A percentile compares a stretch with the other conserved stretches of the same genome.
Evolutionary conservation across 2,888 invertebrate species (phyloP).

Genomic region (Drosophila putrida): DNA sequence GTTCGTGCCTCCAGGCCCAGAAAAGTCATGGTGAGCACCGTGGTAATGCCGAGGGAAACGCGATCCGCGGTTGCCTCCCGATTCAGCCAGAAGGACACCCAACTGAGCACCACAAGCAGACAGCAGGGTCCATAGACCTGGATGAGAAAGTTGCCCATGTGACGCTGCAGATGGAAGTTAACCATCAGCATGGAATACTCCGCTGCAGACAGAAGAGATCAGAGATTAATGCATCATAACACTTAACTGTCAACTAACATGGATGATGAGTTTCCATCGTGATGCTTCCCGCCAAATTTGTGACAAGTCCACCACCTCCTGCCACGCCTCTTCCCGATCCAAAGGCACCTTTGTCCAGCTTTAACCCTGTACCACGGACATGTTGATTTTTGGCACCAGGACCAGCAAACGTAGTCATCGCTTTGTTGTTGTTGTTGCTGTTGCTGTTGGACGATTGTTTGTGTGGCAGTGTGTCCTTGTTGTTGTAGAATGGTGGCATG

Average conservation of each 20-base stretch:
- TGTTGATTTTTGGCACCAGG: constrained; percentile 82
- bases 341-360: constrained; percentile 78
- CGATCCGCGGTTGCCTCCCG: constrained; percentile 93
- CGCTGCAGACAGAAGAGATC: constrained; percentile 84
- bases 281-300: constrained; percentile 62
- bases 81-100: constrained; percentile 95
- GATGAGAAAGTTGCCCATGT: constrained; percentile 94
- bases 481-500: constrained; percentile 56
- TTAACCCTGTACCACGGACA: constrained; percentile 81
- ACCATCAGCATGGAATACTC: constrained; percentile 91
- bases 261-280: constrained; percentile 76
- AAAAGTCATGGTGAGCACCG: constrained; percentile 94
- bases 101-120: constrained; percentile 92
- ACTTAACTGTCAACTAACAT: constrained; percentile 60
- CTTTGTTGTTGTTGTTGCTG: constrained; percentile 64
- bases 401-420: constrained; percentile 75
- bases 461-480: constrained; percentile 57
- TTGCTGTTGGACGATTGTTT: too few relatives aligned
- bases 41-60: constrained; percentile 93
- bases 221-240: not conserved
- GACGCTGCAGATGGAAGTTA: constrained; percentile 91
- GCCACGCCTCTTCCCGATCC: constrained; percentile 63
- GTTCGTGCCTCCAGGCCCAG: constrained; percentile 92
- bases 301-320: constrained; percentile 49
- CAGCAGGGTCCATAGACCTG: constrained; percentile 95